These are phyloP conservation scores for Artemia franciscana DNA, from an alignment of 1,140 invertebrate genomes.

Conservation along the genomic window DNA sequence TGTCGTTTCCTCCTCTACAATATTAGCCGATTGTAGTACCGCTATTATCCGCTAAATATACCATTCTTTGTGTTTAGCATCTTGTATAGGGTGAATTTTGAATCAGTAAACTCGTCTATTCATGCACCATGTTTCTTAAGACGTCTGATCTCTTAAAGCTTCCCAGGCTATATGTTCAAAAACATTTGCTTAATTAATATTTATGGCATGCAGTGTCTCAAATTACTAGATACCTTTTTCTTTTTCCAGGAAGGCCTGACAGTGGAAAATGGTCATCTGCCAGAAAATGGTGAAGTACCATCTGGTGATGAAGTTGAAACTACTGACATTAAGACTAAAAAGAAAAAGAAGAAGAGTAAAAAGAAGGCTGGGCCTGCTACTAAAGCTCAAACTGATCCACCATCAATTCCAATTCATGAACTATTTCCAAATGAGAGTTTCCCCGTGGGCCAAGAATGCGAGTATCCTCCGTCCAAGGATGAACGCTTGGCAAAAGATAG, in stretches of 20 bases:
- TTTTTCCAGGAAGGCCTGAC: neutral
- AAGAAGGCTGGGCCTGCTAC: conserved; percentile 20
- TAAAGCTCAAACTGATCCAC: conserved; percentile 51
- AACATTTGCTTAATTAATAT: too few species aligned
- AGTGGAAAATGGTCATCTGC: neutral
- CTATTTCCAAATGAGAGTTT: conserved; percentile 59
- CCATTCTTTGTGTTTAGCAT: too few species aligned
- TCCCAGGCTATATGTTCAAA: too few species aligned
- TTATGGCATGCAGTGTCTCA: too few species aligned
- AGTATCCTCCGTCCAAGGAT: conserved; percentile 42
- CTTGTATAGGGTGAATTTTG: too few species aligned
- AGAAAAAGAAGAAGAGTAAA: conserved; percentile 33
- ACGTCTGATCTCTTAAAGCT: too few species aligned
- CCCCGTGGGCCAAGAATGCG: conserved; percentile 54
- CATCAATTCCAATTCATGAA: conserved; percentile 58
- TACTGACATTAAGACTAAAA: conserved; percentile 35
- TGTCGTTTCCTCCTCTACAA: too few species aligned
- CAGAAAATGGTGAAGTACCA: conserved; percentile 32
- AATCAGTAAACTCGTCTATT: too few species aligned
- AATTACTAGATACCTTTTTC: too few species aligned
- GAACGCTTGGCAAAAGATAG: conserved; percentile 65
- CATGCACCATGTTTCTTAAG: too few species aligned
- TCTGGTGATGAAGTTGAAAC: conserved; percentile 34
- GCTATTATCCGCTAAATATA: too few species aligned
- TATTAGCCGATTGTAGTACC: too few species aligned